These are phyloP conservation scores for Sorex fumeus DNA, from an alignment of 2,113 vertebrate genomes.

Conservation along the genomic window DNA sequence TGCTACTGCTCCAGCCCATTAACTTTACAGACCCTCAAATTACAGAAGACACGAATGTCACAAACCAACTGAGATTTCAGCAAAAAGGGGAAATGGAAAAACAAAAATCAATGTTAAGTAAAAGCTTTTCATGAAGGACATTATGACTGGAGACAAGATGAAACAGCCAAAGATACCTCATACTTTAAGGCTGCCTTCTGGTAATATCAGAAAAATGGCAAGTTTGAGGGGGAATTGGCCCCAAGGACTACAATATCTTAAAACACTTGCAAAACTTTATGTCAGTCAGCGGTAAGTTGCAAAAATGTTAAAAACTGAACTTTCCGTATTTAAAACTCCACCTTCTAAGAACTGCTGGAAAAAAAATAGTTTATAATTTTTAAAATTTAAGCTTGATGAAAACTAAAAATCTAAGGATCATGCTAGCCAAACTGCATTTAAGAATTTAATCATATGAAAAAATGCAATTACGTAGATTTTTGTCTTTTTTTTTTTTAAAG, in stretches of 20 bases:
- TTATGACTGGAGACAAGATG: background rate
- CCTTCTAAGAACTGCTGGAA: background rate
- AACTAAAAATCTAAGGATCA: constrained; percentile 23
- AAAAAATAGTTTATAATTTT: constrained; percentile 35
- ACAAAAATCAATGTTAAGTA: constrained; percentile 29
- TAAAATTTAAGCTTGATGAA: background rate
- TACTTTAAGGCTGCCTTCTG: background rate
- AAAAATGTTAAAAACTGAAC: too few relatives aligned
- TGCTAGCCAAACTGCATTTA: constrained; percentile 45
- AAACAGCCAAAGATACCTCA: background rate
- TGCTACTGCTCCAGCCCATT: background rate
- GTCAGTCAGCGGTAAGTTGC: background rate
- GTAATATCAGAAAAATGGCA: background rate
- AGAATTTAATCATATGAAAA: background rate
- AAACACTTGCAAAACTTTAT: background rate
- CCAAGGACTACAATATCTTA: constrained; percentile 24
- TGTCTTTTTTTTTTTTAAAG: constrained; percentile 31
- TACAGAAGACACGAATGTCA: background rate
- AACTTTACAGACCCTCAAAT: background rate
- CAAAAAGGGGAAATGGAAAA: constrained; percentile 20
- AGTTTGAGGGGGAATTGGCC: background rate
- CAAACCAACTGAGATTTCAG: background rate
- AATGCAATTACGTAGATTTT: background rate
- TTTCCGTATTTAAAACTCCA: background rate
- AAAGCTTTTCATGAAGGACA: background rate